Evolutionary conservation across 1,140 invertebrate species (phyloP).

Genomic region (Tetramorium alpestre): DNA sequence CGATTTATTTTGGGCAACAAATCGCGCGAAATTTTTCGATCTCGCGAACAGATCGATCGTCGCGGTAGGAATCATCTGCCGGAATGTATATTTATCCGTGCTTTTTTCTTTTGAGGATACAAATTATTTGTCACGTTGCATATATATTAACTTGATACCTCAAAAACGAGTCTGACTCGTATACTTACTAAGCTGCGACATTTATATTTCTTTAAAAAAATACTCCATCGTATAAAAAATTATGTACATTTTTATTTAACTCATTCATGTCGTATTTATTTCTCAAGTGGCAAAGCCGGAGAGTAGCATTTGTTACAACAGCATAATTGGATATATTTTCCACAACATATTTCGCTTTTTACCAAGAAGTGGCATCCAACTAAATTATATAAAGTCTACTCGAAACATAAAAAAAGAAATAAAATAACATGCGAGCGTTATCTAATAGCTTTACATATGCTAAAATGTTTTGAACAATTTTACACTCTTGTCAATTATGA

Average conservation of each 20-base stretch:
- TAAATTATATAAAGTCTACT: not conserved
- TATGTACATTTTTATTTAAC: not conserved
- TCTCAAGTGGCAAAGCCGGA: not conserved
- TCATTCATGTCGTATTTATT: not conserved
- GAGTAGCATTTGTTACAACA: not conserved
- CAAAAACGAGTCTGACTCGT: not conserved
- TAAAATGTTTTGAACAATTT: not conserved
- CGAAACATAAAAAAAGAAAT: not conserved
- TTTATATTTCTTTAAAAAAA: not conserved
- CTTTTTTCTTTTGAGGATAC: not conserved
- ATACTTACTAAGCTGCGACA: not conserved
- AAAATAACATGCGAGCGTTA: not conserved
- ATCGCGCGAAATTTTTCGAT: constrained; percentile 6
- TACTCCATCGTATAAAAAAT: not conserved
- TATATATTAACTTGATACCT: not conserved
- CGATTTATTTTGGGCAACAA: constrained; percentile 58
- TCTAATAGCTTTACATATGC: not conserved
- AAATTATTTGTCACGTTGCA: not conserved
- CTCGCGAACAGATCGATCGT: not conserved
- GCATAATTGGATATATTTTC: not conserved
- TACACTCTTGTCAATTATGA: not conserved
- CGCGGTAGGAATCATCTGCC: not conserved
- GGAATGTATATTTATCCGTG: not conserved
- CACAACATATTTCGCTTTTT: not conserved
- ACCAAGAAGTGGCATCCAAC: not conserved